These are phyloP conservation scores for Pseudopodoces humilis DNA, from an alignment of 2,113 vertebrate species.

Conservation along the genomic window DNA sequence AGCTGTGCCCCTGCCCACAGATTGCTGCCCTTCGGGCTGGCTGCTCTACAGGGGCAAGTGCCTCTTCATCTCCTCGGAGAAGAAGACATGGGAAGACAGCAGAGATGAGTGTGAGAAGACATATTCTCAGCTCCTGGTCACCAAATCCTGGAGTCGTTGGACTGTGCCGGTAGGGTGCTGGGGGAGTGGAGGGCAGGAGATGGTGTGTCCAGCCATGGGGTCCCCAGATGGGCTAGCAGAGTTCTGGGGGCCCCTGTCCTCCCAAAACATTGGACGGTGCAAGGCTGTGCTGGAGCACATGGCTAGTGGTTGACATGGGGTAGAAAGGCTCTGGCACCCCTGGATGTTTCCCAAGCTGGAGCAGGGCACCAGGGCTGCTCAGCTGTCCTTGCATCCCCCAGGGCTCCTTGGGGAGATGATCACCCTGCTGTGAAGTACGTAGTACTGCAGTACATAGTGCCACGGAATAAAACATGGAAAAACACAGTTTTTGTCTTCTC, in stretches of 20 bases:
- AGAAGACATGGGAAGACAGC: slow-evolving; percentile 61
- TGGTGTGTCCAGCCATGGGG: background rate
- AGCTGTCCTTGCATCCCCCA: background rate
- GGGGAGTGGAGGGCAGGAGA: background rate
- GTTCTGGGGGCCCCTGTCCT: fast-evolving
- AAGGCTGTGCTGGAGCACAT: background rate
- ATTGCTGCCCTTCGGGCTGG: slow-evolving; percentile 51
- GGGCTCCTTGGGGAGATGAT: background rate
- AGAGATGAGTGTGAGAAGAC: slow-evolving; percentile 30
- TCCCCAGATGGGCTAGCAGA: fast-evolving
- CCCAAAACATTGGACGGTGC: background rate
- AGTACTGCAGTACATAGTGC: background rate
- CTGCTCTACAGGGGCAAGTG: slow-evolving; percentile 54
- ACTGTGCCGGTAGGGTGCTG: slow-evolving; percentile 41
- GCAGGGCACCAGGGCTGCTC: background rate
- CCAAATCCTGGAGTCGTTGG: slow-evolving; percentile 58
- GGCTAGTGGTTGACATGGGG: background rate
- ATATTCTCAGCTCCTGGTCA: slow-evolving; percentile 48
- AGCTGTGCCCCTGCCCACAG: background rate
- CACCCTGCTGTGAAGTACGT: background rate
- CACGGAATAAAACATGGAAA: background rate
- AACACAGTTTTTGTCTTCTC: background rate
- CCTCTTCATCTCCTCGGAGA: slow-evolving; percentile 39
- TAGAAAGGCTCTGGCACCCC: background rate
- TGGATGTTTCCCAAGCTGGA: background rate